Base-by-base conservation (phyloP, 1,140 invertebrate species). In the Brachionus calyciflorus region DNA sequence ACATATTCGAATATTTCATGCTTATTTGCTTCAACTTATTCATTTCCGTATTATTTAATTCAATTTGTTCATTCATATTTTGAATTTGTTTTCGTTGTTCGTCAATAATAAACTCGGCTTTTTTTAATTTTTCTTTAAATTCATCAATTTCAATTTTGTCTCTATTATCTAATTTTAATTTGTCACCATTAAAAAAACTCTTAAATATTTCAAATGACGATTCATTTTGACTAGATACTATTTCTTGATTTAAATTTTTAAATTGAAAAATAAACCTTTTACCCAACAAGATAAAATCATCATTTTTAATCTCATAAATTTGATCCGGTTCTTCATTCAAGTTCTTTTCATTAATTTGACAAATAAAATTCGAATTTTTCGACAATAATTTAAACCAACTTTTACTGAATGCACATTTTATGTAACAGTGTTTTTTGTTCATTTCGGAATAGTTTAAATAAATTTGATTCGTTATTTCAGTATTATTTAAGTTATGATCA, bases 61-160 rank as follows among this genome's bases (percentile, higher is more conserved):
- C 41, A 21, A 65, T 65, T 28, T 65, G 60, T 24, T 65, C 60
- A 19, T 65, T 65, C 60, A 65, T 65, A 14, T 19, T 65, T 44
- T 65, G 60, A 65, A 65, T 65, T 65, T 65, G 60, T 65, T 14
- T 65, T 44, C 60, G 60, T 44, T 65, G 60, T 14, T 65, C 60
- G 0, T 65, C 60, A 3, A 65, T 65, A 14, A 65, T 12, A 24
- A 44, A 44, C 19, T 65, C 40, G 30, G 21, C 21, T 14, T 65
- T 17, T 26, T 65, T 65, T 10, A 65, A 19, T 26, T 65, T 65
- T 24, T 65, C 37, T 24, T 44, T 41, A 2, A 65, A 24, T 24
- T 44, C 55, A 17, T 14, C 28, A 14, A 21, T 2, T 37, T 60
- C 55, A 3, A 19, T 26, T 17, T n/a, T 6, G 7, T 9, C 17